Conservation (phyloP, 2,113 vertebrate species). For the pig (Sus scrofa) region T2T-Sscrofa CM000812.6:195041001-195041500, state of each 20-base stretch:
- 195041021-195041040: background rate
- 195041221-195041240: background rate
- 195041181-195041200: background rate
- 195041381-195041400: background rate
- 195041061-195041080: background rate
- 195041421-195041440: background rate
- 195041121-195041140: background rate
- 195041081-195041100: background rate
- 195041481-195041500: constrained; percentile 17
- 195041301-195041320: background rate
- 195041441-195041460: background rate
- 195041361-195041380: background rate
- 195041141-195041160: background rate
- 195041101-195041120: background rate
- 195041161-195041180: background rate
- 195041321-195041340: background rate
- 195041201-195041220: background rate
- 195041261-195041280: background rate
- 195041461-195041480: background rate
- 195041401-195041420: background rate
- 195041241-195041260: background rate
- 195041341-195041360: background rate
- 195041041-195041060: background rate
- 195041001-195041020: background rate
- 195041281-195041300: background rate